Evolutionary conservation across 2,113 vertebrate genomes (phyloP).

Genomic region (Orthonyx spaldingii): DNA sequence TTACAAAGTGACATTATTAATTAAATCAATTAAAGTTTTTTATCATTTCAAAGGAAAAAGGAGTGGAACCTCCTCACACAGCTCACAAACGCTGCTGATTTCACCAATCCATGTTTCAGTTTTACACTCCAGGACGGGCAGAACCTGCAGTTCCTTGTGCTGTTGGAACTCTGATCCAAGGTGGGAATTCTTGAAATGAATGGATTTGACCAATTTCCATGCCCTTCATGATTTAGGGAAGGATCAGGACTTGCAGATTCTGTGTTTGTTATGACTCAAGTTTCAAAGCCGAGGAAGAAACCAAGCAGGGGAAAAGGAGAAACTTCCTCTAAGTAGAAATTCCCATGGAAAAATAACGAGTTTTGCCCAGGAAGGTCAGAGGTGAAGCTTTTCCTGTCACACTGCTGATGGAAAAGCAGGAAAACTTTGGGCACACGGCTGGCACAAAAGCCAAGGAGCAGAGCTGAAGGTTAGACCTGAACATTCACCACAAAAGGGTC

Average conservation of each 20-base stretch:
- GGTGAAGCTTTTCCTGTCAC: neutral
- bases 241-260: neutral
- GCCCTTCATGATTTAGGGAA: neutral
- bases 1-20: neutral
- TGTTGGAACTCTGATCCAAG: neutral
- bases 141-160: neutral
- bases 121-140: too few species aligned
- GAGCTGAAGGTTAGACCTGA: neutral
- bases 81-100: neutral
- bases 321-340: rapidly evolving
- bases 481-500: neutral
- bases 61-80: neutral
- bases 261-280: neutral
- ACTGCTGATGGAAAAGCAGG: neutral
- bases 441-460: neutral
- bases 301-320: neutral
- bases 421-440: neutral
- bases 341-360: neutral
- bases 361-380: neutral
- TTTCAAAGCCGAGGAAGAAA: neutral
- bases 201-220: neutral
- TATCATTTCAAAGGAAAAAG: neutral
- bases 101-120: neutral
- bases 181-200: rapidly evolving
- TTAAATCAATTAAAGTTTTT: neutral